Conservation (phyloP, 2,888 invertebrate genomes). For the Monopis laevigella region DNA sequence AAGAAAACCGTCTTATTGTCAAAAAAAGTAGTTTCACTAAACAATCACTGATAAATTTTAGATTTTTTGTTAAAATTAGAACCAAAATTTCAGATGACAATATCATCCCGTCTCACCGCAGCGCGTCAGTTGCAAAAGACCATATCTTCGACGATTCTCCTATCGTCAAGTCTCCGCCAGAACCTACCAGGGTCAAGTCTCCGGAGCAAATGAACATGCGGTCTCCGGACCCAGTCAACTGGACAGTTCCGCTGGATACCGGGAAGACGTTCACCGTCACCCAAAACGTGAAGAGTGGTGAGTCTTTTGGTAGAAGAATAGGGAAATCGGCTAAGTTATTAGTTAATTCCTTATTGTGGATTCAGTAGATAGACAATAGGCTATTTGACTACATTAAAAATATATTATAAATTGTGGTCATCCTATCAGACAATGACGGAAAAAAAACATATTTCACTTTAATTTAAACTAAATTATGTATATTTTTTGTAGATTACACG, state of each 20-base stretch:
- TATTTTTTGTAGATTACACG: too few species aligned
- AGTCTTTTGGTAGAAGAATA: slow-evolving; percentile 28
- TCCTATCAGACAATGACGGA: too few species aligned
- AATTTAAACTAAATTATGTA: too few species aligned
- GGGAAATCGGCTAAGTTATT: not conserved
- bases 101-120: slow-evolving; percentile 55
- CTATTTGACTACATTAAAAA: too few species aligned
- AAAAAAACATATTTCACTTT: too few species aligned
- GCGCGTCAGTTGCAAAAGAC: slow-evolving; percentile 61
- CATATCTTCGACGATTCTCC: slow-evolving; percentile 64
- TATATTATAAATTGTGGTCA: too few species aligned
- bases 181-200: slow-evolving; percentile 92
- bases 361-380: not conserved
- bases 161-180: slow-evolving; percentile 91
- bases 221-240: slow-evolving; percentile 93
- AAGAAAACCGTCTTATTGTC: too few species aligned
- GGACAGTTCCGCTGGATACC: slow-evolving; percentile 94
- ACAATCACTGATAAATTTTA: not conserved
- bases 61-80: too few species aligned
- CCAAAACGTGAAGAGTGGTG: slow-evolving; percentile 82
- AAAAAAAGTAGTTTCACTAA: too few species aligned
- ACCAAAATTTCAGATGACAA: slow-evolving; percentile 48
- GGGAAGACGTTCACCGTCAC: slow-evolving; percentile 94
- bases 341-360: not conserved
- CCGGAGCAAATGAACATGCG: slow-evolving; percentile 93